Evolutionary conservation across 2,888 invertebrate species (phyloP).

Genomic region (Drosophila kokeensis): DNA sequence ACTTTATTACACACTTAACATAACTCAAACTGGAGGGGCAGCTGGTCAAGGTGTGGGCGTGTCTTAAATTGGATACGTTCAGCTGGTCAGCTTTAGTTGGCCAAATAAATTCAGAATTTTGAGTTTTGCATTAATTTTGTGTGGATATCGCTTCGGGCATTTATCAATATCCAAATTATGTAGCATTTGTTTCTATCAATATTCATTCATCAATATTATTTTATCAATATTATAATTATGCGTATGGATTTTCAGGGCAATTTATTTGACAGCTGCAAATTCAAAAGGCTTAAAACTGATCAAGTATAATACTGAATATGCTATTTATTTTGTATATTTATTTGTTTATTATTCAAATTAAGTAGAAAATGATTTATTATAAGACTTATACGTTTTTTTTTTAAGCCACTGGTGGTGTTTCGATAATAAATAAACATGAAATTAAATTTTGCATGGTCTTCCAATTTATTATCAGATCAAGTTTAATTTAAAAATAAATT

Average conservation of each 20-base stretch:
- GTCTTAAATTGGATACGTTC: slow-evolving; percentile 2
- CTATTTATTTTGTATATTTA: slow-evolving; percentile 19
- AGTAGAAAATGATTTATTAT: slow-evolving; percentile 1
- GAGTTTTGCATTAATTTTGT: slow-evolving; percentile 2
- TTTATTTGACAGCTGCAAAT: slow-evolving; percentile 40
- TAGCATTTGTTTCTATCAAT: slow-evolving; percentile 21
- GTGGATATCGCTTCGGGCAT: slow-evolving; percentile 6
- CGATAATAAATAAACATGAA: neutral
- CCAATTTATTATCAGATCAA: neutral
- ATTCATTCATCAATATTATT: slow-evolving; percentile 27
- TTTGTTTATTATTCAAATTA: slow-evolving; percentile 12
- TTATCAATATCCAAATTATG: slow-evolving; percentile 4
- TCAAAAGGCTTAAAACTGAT: slow-evolving; percentile 32
- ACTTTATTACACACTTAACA: slow-evolving; percentile 69
- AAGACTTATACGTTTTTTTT: neutral
- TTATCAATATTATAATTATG: slow-evolving; percentile 64
- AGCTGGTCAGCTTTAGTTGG: slow-evolving; percentile 11
- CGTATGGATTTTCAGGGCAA: neutral
- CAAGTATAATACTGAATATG: slow-evolving; percentile 4
- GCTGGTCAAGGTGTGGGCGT: slow-evolving; percentile 36
- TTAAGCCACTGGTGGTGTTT: neutral
- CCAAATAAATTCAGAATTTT: slow-evolving; percentile 11
- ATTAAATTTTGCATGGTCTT: neutral
- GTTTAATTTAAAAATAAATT: neutral
- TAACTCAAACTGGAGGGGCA: slow-evolving; percentile 46